A percentile compares a stretch with the other conserved stretches of the same genome.
Evolutionary conservation across 2,113 vertebrate species (phyloP).

Genomic region (Ahaetulla prasina): DNA sequence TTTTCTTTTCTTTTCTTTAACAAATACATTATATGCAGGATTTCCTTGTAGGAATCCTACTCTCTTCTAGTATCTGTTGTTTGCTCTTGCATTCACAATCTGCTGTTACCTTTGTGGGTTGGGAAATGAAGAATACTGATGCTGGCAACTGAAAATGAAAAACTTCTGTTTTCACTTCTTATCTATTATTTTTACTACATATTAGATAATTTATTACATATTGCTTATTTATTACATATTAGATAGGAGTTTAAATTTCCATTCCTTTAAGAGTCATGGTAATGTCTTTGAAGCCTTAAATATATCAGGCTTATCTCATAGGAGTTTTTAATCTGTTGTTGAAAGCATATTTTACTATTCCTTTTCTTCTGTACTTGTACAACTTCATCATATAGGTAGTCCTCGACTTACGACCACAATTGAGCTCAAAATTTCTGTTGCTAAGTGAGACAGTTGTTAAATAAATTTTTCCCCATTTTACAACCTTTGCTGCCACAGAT

Average conservation of each 20-base stretch:
- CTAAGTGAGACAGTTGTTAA: not conserved
- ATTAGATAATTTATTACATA: too few species aligned
- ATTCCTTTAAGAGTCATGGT: not conserved
- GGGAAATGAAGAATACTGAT: not conserved
- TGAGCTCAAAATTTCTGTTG: not conserved
- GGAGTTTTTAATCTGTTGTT: not conserved
- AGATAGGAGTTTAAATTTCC: not conserved
- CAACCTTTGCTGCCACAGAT: not conserved
- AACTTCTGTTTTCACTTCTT: not conserved
- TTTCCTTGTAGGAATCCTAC: not conserved
- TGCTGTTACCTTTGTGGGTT: not conserved
- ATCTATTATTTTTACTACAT: not conserved
- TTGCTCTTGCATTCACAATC: not conserved
- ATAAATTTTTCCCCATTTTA: not conserved
- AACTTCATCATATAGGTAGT: not conserved
- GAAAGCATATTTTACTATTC: not conserved
- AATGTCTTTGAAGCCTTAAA: not conserved
- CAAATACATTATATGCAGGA: not conserved
- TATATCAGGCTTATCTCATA: not conserved
- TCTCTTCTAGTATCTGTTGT: not conserved
- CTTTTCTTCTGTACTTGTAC: not conserved
- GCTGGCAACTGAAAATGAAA: not conserved
- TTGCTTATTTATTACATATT: too few species aligned
- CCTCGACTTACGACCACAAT: not conserved
- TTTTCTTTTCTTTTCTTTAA: accelerated